A percentile compares a stretch with the other conserved stretches of the same genome.
phyloP scores from a whole-genome alignment of 2,888 invertebrate species.

The Cerceris rybyensis region DNA sequence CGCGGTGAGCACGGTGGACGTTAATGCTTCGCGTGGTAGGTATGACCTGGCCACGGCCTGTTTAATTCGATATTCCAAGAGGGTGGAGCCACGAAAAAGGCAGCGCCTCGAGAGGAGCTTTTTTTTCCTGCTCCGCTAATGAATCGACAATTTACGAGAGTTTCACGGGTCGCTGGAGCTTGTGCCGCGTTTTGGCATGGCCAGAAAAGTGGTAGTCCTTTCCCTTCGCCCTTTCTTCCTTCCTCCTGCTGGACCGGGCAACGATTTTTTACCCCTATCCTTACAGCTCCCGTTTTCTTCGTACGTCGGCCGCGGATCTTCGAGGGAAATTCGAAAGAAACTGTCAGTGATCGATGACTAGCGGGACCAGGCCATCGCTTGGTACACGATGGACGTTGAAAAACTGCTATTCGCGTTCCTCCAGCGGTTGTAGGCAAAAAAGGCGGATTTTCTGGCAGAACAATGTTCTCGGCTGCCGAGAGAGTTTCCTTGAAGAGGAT shows the following conservation, averaged over 20 bases:
- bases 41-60: constrained; percentile 65
- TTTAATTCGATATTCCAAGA: constrained; percentile 72
- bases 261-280: constrained; percentile 33
- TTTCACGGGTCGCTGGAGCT: constrained; percentile 69
- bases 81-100: constrained; percentile 52
- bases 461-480: background rate
- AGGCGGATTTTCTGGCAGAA: background rate
- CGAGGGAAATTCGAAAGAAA: constrained; percentile 44
- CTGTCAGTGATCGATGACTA: constrained; percentile 63
- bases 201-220: constrained; percentile 10
- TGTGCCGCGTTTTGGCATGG: constrained; percentile 52
- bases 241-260: constrained; percentile 12
- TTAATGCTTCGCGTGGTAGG: constrained; percentile 26
- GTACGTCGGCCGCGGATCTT: constrained; percentile 30
- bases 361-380: constrained; percentile 19
- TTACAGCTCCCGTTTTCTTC: constrained; percentile 1
- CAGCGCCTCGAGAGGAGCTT: constrained; percentile 43
- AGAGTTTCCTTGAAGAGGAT: background rate
- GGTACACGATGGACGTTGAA: constrained; percentile 26
- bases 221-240: constrained; percentile 23
- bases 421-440: background rate
- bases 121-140: constrained; percentile 66
- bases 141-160: constrained; percentile 75
- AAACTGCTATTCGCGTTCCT: constrained; percentile 4
- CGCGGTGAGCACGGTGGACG: constrained; percentile 19